Evolutionary conservation across 1,140 invertebrate species (phyloP).

Genomic region (Brachionus angularis): DNA sequence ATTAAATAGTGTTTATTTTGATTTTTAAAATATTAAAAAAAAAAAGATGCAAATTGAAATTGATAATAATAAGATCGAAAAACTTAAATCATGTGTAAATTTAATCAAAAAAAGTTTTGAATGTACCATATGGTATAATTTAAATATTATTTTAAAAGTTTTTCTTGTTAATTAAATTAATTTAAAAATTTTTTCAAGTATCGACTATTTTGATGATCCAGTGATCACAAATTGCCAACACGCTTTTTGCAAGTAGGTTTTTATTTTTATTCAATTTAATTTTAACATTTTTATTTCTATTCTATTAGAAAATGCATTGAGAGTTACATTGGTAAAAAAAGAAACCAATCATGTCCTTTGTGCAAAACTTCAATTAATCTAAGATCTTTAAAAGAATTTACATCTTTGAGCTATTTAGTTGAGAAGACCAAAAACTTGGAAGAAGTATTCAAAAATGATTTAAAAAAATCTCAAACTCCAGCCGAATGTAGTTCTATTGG

Average conservation of each 20-base stretch:
- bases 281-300: no score
- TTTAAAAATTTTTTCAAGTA: neutral
- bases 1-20: neutral
- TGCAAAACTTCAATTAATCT: conserved; percentile 23
- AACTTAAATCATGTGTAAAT: neutral
- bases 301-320: conserved; percentile 32
- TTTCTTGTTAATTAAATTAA: neutral
- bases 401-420: neutral
- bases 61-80: conserved; percentile 1
- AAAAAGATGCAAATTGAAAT: conserved; percentile 21
- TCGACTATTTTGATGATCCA: conserved; percentile 29
- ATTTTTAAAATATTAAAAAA: neutral
- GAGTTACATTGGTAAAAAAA: conserved; percentile 27
- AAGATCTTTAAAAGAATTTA: neutral
- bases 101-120: conserved; percentile 34
- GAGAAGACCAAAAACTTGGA: conserved; percentile 16
- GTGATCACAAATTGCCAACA: conserved; percentile 35
- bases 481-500: no score
- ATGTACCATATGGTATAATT: conserved; percentile 38
- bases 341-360: conserved; percentile 21
- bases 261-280: no score
- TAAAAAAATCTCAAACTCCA: neutral
- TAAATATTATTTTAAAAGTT: neutral
- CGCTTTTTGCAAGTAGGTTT: conserved; percentile 33
- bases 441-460: conserved; percentile 2